phyloP scores from a whole-genome alignment of 2,797 vertebrate species.

The Gallinago nigripennis region DNA sequence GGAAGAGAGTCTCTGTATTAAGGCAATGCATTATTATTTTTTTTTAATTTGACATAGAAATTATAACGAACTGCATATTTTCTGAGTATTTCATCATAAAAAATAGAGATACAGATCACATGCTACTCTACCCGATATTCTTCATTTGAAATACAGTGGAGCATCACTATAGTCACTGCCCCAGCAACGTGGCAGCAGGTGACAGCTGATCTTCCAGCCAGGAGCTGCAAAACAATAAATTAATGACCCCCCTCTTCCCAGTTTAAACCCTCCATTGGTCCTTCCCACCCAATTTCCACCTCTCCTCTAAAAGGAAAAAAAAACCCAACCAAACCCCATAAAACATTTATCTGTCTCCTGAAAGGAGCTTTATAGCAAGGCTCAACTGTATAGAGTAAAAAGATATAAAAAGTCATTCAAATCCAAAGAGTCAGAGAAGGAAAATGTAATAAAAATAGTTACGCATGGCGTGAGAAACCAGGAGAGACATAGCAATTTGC shows the following conservation, averaged over 20 bases:
- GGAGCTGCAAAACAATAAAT: background rate
- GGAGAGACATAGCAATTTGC: constrained; percentile 47
- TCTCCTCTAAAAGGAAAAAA: background rate
- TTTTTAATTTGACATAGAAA: constrained; percentile 18
- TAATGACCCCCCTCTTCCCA: background rate
- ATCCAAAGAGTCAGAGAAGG: constrained; percentile 24
- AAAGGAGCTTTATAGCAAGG: constrained; percentile 43
- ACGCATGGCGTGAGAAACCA: constrained; percentile 31
- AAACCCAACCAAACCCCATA: background rate
- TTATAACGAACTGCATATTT: background rate
- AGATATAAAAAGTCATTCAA: constrained; percentile 36
- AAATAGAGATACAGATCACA: constrained; percentile 10
- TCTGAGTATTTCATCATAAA: constrained; percentile 4
- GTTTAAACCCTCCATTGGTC: background rate
- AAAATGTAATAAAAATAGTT: constrained; percentile 29
- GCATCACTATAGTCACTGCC: constrained; percentile 30
- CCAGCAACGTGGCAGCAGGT: background rate
- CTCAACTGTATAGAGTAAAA: constrained; percentile 49
- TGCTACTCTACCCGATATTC: constrained; percentile 13
- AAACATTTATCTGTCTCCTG: background rate
- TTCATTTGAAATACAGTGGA: constrained; percentile 47
- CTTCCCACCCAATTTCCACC: background rate
- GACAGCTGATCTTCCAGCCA: constrained; percentile 5
- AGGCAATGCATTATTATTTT: constrained; percentile 19
- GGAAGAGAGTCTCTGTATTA: constrained; percentile 6